Evolutionary conservation across 2,113 vertebrate genomes (phyloP), one percentile per base, ranked within the genome.

Genomic region (Regulus satrapa): DNA sequence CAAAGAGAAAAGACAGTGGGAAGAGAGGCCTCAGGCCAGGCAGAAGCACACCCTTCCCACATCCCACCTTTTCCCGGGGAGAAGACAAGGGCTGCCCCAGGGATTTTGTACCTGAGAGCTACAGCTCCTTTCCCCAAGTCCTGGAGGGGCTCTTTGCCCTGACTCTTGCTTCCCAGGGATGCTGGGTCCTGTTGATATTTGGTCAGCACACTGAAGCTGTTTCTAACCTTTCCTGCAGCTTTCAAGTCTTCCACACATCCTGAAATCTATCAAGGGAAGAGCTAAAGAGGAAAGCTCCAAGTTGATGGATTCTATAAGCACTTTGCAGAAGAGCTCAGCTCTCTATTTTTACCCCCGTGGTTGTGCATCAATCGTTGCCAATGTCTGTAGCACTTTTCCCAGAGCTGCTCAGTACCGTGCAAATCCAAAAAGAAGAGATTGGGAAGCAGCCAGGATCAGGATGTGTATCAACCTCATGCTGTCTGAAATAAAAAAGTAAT

Each of bases 81-180:
- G 17, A n/a, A n/a, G 52, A 16, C 3, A 8, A 41, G 12, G 51
- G 26, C 18, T 43, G 29, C 9, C 34, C 24, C 40, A 19, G 58
- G 3, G 12, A 26, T 64, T 62, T 43, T 36, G 28, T 4, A 11
- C 36, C 56, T 8, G 3, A 3, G 5, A 43, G 10, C 36, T 38
- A 6, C 31, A 63, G 20, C 38, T 46, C 28, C 11, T 28, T 52
- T 26, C 25, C 34, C 23, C 3, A 13, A 15, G 26, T 19, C 4
- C 1, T 11, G 24, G 19, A 72, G 34, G 18, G 26, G 12, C 23
- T 19, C 45, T 29, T 14, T 24, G 6, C 23, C 40, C 46, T 41
- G 17, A 19, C 55, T 54, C 8, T 38, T 5, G 0, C 19, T 19
- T 32, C 46, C 17, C 0, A 0, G 16, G 41, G 48, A 13, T 1